Percentiles rank a stretch among this genome's conserved stretches.
Evolutionary conservation across 1,140 invertebrate species (phyloP).

Genomic region (Drosophila arawakana): DNA sequence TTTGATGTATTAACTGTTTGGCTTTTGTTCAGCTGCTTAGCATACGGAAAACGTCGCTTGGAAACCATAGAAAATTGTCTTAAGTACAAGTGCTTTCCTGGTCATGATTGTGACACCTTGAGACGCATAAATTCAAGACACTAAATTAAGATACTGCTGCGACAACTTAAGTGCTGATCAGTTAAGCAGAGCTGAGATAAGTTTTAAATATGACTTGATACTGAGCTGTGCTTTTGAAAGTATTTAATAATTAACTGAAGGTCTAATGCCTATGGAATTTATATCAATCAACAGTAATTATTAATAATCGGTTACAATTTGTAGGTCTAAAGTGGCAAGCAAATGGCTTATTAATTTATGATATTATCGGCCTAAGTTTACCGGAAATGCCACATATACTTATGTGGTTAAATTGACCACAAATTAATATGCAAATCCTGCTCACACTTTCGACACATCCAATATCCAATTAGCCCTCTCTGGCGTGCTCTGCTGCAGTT

Average conservation of each 20-base stretch:
- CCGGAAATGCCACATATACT: constrained; percentile 27
- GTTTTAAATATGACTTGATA: constrained; percentile 4
- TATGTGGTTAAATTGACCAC: constrained; percentile 11
- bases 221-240: background rate
- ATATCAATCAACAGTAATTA: constrained; percentile 50
- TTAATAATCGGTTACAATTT: constrained; percentile 54
- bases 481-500: constrained; percentile 10
- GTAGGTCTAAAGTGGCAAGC: constrained; percentile 15
- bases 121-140: constrained; percentile 47
- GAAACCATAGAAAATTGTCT: constrained; percentile 40
- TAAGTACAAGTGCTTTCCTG: constrained; percentile 26
- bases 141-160: constrained; percentile 26
- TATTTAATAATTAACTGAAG: background rate
- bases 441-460: constrained; percentile 26
- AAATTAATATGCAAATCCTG: constrained; percentile 33
- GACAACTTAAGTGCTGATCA: constrained; percentile 60
- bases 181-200: constrained; percentile 44
- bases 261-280: constrained; percentile 26
- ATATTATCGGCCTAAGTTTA: constrained; percentile 16
- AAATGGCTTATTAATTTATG: constrained; percentile 49
- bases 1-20: constrained; percentile 80
- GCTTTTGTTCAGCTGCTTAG: constrained; percentile 39
- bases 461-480: constrained; percentile 24
- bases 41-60: constrained; percentile 7
- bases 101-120: constrained; percentile 34